Evolutionary conservation across 2,113 vertebrate species (phyloP).

Genomic region (Gnathochromis pfefferi): DNA sequence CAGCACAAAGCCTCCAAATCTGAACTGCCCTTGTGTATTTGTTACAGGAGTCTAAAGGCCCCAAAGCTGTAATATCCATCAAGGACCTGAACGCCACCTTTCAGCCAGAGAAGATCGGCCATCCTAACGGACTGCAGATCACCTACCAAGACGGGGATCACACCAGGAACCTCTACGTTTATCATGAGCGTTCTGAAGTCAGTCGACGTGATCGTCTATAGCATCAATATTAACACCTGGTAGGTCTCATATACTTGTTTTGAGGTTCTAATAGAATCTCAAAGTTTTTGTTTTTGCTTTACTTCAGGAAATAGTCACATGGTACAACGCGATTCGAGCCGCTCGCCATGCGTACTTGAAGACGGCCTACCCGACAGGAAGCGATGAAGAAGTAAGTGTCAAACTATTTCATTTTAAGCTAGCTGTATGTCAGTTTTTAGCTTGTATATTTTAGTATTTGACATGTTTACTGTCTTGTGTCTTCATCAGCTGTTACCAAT

Average conservation of each 20-base stretch:
- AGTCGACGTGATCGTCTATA: background rate
- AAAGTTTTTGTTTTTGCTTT: background rate
- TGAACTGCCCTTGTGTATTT: background rate
- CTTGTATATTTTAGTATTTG: background rate
- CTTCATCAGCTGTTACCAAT: slow-evolving; percentile 75
- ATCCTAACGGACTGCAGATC: slow-evolving; percentile 83
- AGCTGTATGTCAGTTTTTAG: background rate
- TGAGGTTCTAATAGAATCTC: background rate
- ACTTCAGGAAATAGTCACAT: slow-evolving; percentile 86
- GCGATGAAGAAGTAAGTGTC: slow-evolving; percentile 76
- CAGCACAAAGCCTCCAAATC: background rate
- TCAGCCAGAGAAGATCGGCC: slow-evolving; percentile 83
- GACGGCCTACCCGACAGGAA: slow-evolving; percentile 76
- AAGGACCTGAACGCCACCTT: slow-evolving; percentile 85
- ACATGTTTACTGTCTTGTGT: background rate
- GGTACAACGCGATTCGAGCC: slow-evolving; percentile 88
- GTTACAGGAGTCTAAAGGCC: slow-evolving; percentile 72
- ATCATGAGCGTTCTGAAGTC: slow-evolving; percentile 83
- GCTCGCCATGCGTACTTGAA: slow-evolving; percentile 83
- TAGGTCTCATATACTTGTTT: background rate
- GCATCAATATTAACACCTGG: background rate
- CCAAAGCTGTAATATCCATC: slow-evolving; percentile 81
- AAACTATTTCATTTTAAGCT: background rate
- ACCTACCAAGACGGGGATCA: slow-evolving; percentile 72
- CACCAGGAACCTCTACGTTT: slow-evolving; percentile 83